Percentiles rank a stretch among this genome's conserved stretches.
phyloP scores from a whole-genome alignment of 2,797 vertebrate species.

The Pogonophryne albipinna region DNA sequence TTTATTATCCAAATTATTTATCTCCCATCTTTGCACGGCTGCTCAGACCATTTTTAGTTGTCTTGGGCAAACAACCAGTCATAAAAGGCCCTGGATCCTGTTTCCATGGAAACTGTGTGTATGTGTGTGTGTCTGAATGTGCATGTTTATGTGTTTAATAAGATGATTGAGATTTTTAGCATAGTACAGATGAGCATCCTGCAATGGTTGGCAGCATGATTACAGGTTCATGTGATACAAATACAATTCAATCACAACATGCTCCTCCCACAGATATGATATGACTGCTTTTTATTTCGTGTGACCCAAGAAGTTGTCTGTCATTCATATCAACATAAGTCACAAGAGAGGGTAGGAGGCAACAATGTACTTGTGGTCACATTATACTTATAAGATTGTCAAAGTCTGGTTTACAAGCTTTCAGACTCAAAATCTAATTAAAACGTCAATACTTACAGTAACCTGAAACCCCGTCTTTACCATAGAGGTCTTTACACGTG shows the following conservation, averaged over 20 bases:
- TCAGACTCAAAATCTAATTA: not conserved
- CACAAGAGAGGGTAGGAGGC: not conserved
- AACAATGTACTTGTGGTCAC: not conserved
- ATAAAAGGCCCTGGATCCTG: constrained; percentile 79
- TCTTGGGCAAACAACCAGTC: constrained; percentile 81
- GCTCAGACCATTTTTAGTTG: constrained; percentile 74
- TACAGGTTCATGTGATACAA: constrained; percentile 45
- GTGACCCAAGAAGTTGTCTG: constrained; percentile 11
- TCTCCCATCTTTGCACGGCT: constrained; percentile 65
- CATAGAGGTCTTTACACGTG: too few species aligned
- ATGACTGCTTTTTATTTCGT: constrained; percentile 11
- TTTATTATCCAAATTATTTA: constrained; percentile 66
- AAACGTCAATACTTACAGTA: constrained; percentile 7
- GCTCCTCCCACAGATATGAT: constrained; percentile 41
- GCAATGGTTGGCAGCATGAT: constrained; percentile 55
- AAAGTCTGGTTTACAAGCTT: constrained; percentile 11
- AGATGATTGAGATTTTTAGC: constrained; percentile 75
- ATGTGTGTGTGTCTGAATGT: constrained; percentile 49
- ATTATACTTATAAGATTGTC: not conserved
- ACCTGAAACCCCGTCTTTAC: not conserved
- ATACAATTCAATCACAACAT: constrained; percentile 41
- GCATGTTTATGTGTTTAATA: constrained; percentile 63
- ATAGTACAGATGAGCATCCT: constrained; percentile 61
- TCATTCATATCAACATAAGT: constrained; percentile 6
- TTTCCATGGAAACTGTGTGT: constrained; percentile 85